Evolutionary conservation across 2,888 invertebrate genomes (phyloP).

Genomic region (Omphaloscelis lunosa): DNA sequence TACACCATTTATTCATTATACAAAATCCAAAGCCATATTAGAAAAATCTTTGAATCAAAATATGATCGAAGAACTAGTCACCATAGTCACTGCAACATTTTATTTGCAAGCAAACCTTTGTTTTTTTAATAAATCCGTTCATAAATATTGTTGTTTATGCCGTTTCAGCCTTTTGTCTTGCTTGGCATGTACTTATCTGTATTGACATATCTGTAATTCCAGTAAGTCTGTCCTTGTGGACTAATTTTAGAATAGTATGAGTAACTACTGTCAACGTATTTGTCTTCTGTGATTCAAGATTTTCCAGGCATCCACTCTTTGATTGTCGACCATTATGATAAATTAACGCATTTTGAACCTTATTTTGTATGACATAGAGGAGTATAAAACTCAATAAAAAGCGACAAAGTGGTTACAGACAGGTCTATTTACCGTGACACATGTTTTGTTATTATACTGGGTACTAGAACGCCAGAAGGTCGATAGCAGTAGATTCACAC

Average conservation of each 20-base stretch:
- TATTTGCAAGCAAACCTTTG: conserved; percentile 41
- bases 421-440: background rate
- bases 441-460: background rate
- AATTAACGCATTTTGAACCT: background rate
- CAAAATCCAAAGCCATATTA: background rate
- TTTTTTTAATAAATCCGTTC: conserved; percentile 15
- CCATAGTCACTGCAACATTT: conserved; percentile 37
- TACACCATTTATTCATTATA: conserved; percentile 20
- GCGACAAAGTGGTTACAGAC: background rate
- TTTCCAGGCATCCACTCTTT: background rate
- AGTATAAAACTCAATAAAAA: background rate
- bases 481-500: background rate
- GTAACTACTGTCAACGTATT: conserved; percentile 14
- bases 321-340: background rate
- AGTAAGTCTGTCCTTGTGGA: conserved; percentile 27
- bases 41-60: conserved; percentile 14
- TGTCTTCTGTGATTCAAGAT: conserved; percentile 1
- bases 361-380: background rate
- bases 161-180: conserved; percentile 55
- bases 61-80: conserved; percentile 16
- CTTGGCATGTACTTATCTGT: conserved; percentile 64
- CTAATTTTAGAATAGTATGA: conserved; percentile 32
- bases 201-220: conserved; percentile 38
- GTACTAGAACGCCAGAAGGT: background rate
- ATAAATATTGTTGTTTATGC: conserved; percentile 41